Evolutionary conservation across 2,113 vertebrate species (phyloP), one percentile per base, ranked within the genome.

Genomic region (Abramis brama): DNA sequence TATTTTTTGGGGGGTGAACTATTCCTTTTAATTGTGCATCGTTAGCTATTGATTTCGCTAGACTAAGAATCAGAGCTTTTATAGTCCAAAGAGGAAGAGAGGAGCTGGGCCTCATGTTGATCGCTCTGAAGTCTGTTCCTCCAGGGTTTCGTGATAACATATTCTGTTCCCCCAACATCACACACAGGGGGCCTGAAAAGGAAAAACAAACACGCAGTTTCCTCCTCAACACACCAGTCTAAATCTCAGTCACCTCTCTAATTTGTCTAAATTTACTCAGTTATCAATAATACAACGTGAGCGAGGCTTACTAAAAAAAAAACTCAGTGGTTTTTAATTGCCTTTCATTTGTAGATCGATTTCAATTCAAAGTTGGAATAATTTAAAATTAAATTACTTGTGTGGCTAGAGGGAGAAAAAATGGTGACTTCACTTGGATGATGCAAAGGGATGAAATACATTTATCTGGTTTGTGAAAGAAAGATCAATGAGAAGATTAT

Each of bases 381-480:
- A 78, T 79, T 84, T 85, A 64, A 79, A 87, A 76, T 79, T 55
- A 81, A 83, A 88, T 85, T 79, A 85, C 75, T 68, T 39, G 82
- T 45, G 73, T 85, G 81, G 79, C 73, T 71, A 39, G 81, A 85
- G 68, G 15, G 60, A 21, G 50, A 66, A 17, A 36, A 47, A 52
- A 62, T 30, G 30, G 66, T 77, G 55, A 47, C 73, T 87, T 80
- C 25, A 59, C 59, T 84, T 36, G 81, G 83, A 86, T 91, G 91
- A 91, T 88, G 90, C 88, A 90, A 91, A 89, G 17, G 74, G 81
- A 76, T 87, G 90, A 89, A 91, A 90, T 82, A 66, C 74, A 84
- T 82, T 82, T 82, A 82, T 88, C 76, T 85, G 73, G 57, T 57
- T 76, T 77, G n/a, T 57, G 52, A 86, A 81, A 73, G 47, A 81